phyloP scores from a whole-genome alignment of 2,797 vertebrate species.

The Erpetoichthys calabaricus region DNA sequence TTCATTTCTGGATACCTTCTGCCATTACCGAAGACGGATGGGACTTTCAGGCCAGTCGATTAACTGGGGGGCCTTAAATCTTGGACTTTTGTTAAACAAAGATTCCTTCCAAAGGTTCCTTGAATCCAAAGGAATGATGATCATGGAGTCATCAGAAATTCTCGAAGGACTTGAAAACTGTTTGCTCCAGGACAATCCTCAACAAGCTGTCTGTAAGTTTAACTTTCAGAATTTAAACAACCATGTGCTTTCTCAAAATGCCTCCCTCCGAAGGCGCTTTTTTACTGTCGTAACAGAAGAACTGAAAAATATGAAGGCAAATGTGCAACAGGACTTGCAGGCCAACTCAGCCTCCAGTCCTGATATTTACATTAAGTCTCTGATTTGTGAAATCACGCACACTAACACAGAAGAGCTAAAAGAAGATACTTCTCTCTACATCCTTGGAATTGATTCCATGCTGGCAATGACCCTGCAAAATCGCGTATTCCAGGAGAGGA shows the following conservation, averaged over 20 bases:
- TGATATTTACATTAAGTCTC: conserved; percentile 41
- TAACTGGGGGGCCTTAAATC: conserved; percentile 70
- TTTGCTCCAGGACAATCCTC: conserved; percentile 50
- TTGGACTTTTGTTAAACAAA: conserved; percentile 62
- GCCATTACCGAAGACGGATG: conserved; percentile 57
- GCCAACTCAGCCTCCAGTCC: conserved; percentile 22
- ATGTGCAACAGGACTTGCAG: conserved; percentile 10
- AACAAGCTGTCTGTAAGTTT: conserved; percentile 58
- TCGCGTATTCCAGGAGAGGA: conserved; percentile 47
- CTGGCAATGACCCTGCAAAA: conserved; percentile 71
- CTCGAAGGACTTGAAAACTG: conserved; percentile 51
- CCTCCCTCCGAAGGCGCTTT: conserved; percentile 39
- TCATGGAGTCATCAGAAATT: conserved; percentile 53
- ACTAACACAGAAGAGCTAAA: conserved; percentile 39
- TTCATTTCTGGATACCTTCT: conserved; percentile 67
- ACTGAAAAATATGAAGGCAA: conserved; percentile 17
- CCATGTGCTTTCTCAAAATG: conserved; percentile 39
- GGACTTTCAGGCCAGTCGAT: conserved; percentile 66
- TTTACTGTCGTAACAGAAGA: conserved; percentile 30
- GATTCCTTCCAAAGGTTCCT: conserved; percentile 48
- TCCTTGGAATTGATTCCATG: conserved; percentile 70
- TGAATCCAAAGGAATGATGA: conserved; percentile 56
- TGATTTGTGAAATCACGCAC: conserved; percentile 39
- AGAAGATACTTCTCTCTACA: conserved; percentile 37
- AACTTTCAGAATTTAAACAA: conserved; percentile 41